phyloP scores from a whole-genome alignment of 92 coral and sea anemone genomes.

The Palythoa grandiflora region DNA sequence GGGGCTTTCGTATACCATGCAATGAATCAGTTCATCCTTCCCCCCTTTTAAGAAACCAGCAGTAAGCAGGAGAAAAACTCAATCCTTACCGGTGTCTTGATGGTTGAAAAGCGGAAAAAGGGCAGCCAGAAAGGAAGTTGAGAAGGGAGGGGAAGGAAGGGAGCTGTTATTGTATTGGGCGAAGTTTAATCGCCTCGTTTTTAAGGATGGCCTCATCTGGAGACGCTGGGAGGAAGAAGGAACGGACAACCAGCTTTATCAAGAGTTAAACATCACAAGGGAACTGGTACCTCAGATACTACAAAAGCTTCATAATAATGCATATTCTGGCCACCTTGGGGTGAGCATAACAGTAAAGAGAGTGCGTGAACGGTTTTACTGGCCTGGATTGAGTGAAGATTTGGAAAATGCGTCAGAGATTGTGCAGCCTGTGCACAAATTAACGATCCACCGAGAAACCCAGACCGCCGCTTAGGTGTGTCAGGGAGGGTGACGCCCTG shows the following conservation, averaged over 20 bases:
- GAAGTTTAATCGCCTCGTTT: conserved; percentile 41
- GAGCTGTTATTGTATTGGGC: conserved; percentile 44
- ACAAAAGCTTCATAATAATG: conserved; percentile 45
- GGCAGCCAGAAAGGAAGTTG: not conserved
- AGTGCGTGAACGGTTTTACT: too few species aligned
- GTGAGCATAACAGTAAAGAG: too few species aligned
- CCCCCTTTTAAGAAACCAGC: conserved; percentile 5
- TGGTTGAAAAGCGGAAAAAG: not conserved
- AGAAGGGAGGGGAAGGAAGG: conserved; percentile 51
- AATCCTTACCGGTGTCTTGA: conserved; percentile 14
- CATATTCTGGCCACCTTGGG: conserved; percentile 4
- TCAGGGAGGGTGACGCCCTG: too few species aligned
- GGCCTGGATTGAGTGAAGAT: too few species aligned
- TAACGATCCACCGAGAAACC: too few species aligned
- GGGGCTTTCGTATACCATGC: too few species aligned
- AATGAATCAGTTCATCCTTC: too few species aligned
- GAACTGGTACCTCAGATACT: conserved; percentile 43
- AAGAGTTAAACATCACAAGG: conserved; percentile 46
- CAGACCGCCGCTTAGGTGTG: too few species aligned
- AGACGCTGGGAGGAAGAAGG: conserved; percentile 58
- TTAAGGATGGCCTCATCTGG: conserved; percentile 48
- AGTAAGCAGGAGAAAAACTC: conserved; percentile 26
- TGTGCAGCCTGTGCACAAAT: too few species aligned
- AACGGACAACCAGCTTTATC: conserved; percentile 12
- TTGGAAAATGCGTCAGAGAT: too few species aligned